Conservation (phyloP, 2,797 vertebrate genomes). For the Psittacula echo region DNA sequence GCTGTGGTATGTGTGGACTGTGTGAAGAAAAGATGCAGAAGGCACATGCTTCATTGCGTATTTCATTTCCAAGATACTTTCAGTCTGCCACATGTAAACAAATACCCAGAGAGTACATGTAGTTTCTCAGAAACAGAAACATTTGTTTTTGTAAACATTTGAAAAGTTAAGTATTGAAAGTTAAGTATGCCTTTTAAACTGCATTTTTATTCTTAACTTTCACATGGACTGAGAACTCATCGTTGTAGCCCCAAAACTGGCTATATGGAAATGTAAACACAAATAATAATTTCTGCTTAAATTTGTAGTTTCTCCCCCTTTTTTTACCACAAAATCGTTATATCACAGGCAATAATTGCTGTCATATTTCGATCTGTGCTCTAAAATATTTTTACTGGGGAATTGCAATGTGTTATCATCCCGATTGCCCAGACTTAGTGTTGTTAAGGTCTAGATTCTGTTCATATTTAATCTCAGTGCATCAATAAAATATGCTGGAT, state of each 20-base stretch:
- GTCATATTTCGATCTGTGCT: slow-evolving; percentile 45
- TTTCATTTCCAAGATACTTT: slow-evolving; percentile 3
- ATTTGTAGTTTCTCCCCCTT: not conserved
- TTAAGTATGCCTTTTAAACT: not conserved
- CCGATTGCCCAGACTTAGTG: slow-evolving; percentile 61
- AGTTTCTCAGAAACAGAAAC: not conserved
- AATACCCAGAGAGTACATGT: slow-evolving; percentile 8
- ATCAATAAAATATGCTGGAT: slow-evolving; percentile 69
- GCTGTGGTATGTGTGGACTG: not conserved
- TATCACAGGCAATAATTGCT: slow-evolving; percentile 52
- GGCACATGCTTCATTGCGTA: too few relatives aligned
- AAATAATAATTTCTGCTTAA: slow-evolving; percentile 13
- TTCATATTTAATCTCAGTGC: slow-evolving; percentile 65
- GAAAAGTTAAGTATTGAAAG: not conserved
- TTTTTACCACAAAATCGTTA: slow-evolving; percentile 17
- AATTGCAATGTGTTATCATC: slow-evolving; percentile 54
- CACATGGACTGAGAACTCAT: not conserved
- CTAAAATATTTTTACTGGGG: slow-evolving; percentile 47
- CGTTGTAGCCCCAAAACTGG: not conserved
- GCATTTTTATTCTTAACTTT: slow-evolving; percentile 41
- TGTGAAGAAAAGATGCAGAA: not conserved
- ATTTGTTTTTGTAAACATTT: slow-evolving; percentile 24
- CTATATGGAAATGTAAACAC: not conserved
- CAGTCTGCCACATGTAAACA: slow-evolving; percentile 27
- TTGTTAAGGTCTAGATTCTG: slow-evolving; percentile 50